Percentiles rank a stretch among this genome's conserved stretches.
Evolutionary conservation across 1,140 invertebrate species (phyloP).

Genomic region (Pseudomyrmex sp.): DNA sequence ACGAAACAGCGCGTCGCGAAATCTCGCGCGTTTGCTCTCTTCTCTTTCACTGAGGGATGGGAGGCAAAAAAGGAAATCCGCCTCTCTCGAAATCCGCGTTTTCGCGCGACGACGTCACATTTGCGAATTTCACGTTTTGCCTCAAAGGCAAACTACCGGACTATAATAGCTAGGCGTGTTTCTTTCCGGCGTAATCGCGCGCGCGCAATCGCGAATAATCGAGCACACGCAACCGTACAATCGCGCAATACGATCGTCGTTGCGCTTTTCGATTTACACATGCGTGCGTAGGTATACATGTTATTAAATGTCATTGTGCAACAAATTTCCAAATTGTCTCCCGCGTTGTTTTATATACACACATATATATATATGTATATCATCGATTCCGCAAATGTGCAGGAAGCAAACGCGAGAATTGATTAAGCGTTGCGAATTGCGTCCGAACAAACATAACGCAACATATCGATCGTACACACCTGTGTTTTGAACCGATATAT

Average conservation of each 20-base stretch:
- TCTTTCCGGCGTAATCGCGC: neutral
- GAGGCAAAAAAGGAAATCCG: neutral
- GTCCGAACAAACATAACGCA: neutral
- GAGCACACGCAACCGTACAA: no score
- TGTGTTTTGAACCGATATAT: conserved; percentile 6
- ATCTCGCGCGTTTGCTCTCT: neutral
- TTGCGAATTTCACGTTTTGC: neutral
- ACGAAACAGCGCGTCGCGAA: neutral
- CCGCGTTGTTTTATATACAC: no score
- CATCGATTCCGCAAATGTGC: neutral
- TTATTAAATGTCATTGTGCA: no score
- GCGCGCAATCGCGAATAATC: neutral
- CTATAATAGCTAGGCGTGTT: neutral
- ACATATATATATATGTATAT: no score
- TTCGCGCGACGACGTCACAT: neutral
- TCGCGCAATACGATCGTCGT: neutral
- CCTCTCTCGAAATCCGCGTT: neutral
- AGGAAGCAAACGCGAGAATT: neutral
- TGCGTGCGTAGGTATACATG: no score
- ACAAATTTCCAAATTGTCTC: no score
- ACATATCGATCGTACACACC: neutral
- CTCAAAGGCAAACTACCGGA: neutral
- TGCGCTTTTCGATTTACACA: neutral
- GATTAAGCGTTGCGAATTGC: neutral
- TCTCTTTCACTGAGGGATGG: neutral